Evolutionary conservation across 2,113 vertebrate genomes (phyloP).

Genomic region (Odocoileus virginianus): DNA sequence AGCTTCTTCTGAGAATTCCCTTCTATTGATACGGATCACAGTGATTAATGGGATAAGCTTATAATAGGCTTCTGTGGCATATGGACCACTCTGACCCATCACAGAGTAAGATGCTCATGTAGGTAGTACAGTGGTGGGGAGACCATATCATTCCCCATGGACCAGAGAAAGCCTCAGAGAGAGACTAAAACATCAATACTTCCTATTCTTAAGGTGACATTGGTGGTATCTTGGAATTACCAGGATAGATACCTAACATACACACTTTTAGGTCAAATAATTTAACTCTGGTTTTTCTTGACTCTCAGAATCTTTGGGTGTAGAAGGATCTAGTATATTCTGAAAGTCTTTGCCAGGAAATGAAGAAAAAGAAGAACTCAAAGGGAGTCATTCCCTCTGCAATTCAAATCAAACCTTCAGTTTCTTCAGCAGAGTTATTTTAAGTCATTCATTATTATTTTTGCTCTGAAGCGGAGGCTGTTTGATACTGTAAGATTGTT

Average conservation of each 20-base stretch:
- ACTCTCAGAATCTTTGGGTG: constrained; percentile 45
- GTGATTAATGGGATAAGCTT: background rate
- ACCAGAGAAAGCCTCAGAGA: background rate
- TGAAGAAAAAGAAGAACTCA: background rate
- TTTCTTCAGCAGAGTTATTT: constrained; percentile 77
- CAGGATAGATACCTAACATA: background rate
- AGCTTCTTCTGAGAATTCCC: constrained; percentile 25
- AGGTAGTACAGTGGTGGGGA: background rate
- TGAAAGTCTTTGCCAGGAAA: constrained; percentile 58
- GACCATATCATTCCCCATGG: accelerated
- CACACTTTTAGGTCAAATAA: background rate
- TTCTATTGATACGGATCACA: background rate
- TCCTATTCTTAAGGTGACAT: background rate
- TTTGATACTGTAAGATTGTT: constrained; percentile 66
- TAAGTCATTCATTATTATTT: constrained; percentile 77
- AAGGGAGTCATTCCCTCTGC: constrained; percentile 60
- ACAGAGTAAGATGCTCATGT: background rate
- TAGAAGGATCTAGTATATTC: constrained; percentile 41
- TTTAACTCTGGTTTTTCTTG: background rate
- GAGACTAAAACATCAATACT: background rate
- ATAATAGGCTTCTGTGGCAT: background rate
- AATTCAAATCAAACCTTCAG: constrained; percentile 73
- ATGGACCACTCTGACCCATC: background rate
- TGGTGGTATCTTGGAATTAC: background rate
- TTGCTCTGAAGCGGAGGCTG: constrained; percentile 63